Evolutionary conservation across 2,888 invertebrate species (phyloP).

Genomic region (Glomeris marginata): DNA sequence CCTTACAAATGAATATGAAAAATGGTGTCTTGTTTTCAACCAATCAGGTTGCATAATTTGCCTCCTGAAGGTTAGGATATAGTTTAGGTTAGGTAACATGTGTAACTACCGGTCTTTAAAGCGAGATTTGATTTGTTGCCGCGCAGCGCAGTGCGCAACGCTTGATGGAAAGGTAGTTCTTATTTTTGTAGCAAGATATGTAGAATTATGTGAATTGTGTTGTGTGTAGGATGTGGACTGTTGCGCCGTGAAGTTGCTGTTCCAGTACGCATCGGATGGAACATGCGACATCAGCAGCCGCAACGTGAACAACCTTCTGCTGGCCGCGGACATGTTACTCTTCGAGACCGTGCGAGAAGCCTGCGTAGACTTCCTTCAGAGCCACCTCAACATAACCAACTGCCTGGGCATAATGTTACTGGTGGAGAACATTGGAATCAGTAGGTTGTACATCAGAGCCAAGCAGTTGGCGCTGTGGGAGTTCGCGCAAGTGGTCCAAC

Average conservation of each 20-base stretch:
- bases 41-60: too few relatives aligned
- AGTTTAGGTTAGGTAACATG: not conserved
- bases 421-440: conserved; percentile 17
- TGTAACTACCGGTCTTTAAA: not conserved
- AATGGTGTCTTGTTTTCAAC: too few relatives aligned
- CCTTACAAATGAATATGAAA: too few relatives aligned
- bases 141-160: too few relatives aligned
- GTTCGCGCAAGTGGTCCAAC: conserved; percentile 16
- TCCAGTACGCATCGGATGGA: conserved; percentile 20
- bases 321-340: conserved; percentile 24
- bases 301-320: conserved; percentile 5
- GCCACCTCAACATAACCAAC: conserved; percentile 16
- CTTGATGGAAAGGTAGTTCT: too few relatives aligned
- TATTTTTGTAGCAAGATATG: not conserved
- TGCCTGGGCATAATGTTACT: conserved; percentile 18
- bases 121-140: too few relatives aligned
- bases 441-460: conserved; percentile 15
- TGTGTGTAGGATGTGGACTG: conserved; percentile 30
- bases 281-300: conserved; percentile 4
- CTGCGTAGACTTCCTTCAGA: conserved; percentile 20
- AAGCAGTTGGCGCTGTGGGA: conserved; percentile 19
- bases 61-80: not conserved
- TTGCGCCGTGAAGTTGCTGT: conserved; percentile 29
- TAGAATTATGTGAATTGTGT: not conserved
- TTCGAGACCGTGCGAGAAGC: conserved; percentile 27